A percentile compares a stretch with the other conserved stretches of the same genome.
phyloP scores from a whole-genome alignment of 1,140 invertebrate genomes.

The Platorchestia sp. region DNA sequence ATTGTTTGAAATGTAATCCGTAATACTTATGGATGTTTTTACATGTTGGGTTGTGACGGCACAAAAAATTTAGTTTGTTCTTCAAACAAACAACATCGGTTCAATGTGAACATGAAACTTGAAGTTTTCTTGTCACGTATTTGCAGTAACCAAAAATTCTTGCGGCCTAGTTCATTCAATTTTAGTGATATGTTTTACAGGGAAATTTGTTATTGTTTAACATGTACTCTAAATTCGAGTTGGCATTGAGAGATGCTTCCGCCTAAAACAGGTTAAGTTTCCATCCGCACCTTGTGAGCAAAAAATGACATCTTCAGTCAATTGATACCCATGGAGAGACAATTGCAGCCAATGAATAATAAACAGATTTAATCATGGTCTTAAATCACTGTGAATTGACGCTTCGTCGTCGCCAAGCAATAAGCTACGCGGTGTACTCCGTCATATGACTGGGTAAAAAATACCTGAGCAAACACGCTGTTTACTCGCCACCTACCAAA shows the following conservation, averaged over 20 bases:
- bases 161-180: background rate
- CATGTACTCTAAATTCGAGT: background rate
- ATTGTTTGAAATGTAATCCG: background rate
- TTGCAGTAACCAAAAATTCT: background rate
- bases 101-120: background rate
- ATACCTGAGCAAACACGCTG: background rate
- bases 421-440: conserved; percentile 34
- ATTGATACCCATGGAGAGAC: background rate
- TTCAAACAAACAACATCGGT: background rate
- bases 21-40: background rate
- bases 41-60: background rate
- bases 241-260: background rate
- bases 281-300: background rate
- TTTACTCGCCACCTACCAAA: background rate
- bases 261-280: background rate
- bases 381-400: background rate
- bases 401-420: background rate
- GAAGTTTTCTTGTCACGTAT: background rate
- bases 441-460: background rate
- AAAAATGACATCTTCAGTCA: background rate
- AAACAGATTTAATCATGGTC: conserved; percentile 18
- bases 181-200: background rate
- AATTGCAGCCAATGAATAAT: background rate
- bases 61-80: background rate
- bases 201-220: background rate